A percentile compares a stretch with the other conserved stretches of the same genome.
phyloP scores from a whole-genome alignment of 2,113 vertebrate species.

The Elaphurus davidianus region DNA sequence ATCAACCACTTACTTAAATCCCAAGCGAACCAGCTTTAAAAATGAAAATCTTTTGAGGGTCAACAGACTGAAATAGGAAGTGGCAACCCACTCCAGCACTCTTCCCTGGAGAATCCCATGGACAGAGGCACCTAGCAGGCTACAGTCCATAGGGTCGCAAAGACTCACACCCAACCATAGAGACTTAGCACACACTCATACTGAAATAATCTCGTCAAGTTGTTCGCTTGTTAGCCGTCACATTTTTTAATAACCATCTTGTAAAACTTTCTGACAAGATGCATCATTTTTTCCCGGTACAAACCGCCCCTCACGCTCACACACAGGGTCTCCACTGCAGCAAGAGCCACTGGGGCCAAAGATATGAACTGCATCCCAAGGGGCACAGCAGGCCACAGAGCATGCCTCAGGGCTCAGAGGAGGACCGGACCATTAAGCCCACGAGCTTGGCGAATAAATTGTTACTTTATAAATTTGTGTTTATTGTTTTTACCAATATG shows the following conservation, averaged over 20 bases:
- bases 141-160: not conserved
- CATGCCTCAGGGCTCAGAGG: not conserved
- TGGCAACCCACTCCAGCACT: not conserved
- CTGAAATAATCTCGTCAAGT: not conserved
- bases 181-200: not conserved
- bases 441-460: not conserved
- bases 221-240: not conserved
- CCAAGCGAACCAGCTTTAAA: not conserved
- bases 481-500: not conserved
- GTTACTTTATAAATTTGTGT: not conserved
- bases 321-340: not conserved
- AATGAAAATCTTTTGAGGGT: not conserved
- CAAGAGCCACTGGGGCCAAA: not conserved
- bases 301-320: not conserved
- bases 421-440: not conserved
- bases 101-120: not conserved
- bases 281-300: not conserved
- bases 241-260: not conserved
- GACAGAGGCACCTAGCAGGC: not conserved
- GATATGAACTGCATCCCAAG: not conserved
- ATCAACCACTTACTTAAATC: not conserved
- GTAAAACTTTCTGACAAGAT: not conserved
- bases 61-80: not conserved
- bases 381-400: not conserved
- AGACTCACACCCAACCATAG: fast-evolving